A percentile compares a stretch with the other conserved stretches of the same genome.
These are phyloP conservation scores for Gallinago solitaria DNA, from an alignment of 2,797 vertebrate species.

Conservation along the genomic window DNA sequence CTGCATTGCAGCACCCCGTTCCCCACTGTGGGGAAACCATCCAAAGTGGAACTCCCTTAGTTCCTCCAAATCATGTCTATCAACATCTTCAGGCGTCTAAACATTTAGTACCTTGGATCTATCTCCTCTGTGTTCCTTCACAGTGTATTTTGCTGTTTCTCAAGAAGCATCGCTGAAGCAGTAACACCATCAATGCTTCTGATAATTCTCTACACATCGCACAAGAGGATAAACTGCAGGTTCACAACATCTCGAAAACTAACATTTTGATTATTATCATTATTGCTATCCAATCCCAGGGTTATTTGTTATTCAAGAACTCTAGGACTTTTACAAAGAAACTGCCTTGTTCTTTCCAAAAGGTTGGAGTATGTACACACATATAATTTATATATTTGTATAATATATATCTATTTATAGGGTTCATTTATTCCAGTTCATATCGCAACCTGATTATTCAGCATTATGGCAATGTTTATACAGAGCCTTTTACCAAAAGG, in stretches of 20 bases:
- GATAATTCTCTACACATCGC: neutral
- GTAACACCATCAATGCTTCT: neutral
- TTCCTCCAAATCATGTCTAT: neutral
- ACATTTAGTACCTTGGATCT: neutral
- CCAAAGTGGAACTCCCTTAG: neutral
- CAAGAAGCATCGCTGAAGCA: neutral
- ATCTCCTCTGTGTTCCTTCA: neutral
- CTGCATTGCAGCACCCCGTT: neutral
- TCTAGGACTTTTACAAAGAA: neutral
- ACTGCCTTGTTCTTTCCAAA: neutral
- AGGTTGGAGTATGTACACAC: neutral
- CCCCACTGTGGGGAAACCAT: neutral
- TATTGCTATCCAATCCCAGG: neutral
- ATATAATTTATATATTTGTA: no score
- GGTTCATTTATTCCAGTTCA: constrained; percentile 18
- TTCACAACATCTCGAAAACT: neutral
- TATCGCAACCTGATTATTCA: constrained; percentile 16
- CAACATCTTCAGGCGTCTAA: neutral
- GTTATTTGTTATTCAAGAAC: neutral
- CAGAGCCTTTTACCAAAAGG: constrained; percentile 33
- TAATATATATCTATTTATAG: neutral
- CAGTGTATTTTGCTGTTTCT: neutral
- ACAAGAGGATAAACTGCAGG: neutral
- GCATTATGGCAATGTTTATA: constrained; percentile 28
- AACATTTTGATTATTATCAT: neutral